phyloP scores from a whole-genome alignment of 2,113 vertebrate genomes.

The Pteropus alecto region DNA sequence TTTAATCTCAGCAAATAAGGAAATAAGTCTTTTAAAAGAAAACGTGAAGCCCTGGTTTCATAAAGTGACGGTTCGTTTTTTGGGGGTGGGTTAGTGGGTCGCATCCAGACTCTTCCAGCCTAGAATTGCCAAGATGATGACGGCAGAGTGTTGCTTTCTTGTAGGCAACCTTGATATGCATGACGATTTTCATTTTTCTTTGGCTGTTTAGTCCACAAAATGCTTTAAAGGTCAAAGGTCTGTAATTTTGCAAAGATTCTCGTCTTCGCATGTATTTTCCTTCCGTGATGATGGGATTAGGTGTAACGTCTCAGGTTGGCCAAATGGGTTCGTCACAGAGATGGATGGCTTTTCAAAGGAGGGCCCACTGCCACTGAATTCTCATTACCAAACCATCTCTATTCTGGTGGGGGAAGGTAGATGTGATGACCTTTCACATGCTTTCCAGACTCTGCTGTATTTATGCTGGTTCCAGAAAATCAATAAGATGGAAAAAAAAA shows the following conservation, averaged over 20 bases:
- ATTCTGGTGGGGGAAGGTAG: background rate
- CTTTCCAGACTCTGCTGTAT: background rate
- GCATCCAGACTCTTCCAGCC: background rate
- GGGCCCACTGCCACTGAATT: background rate
- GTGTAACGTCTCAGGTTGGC: background rate
- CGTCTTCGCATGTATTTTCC: background rate
- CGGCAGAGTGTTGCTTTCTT: background rate
- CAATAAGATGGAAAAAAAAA: background rate
- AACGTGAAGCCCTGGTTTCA: background rate
- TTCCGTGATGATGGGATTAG: background rate
- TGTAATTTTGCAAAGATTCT: background rate
- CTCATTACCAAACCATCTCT: background rate
- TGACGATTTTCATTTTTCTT: background rate
- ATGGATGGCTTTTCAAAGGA: background rate
- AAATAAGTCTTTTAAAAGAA: background rate
- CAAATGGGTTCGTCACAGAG: background rate
- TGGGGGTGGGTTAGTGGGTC: background rate
- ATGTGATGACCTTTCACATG: background rate
- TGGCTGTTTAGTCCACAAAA: background rate
- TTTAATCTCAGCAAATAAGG: background rate
- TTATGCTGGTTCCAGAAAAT: background rate
- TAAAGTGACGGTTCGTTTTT: background rate
- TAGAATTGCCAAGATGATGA: background rate
- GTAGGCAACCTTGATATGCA: fast-evolving
- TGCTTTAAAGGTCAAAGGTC: background rate